Evolutionary conservation across 2,113 vertebrate species (phyloP).

Genomic region (Malurus alboscapulatus): DNA sequence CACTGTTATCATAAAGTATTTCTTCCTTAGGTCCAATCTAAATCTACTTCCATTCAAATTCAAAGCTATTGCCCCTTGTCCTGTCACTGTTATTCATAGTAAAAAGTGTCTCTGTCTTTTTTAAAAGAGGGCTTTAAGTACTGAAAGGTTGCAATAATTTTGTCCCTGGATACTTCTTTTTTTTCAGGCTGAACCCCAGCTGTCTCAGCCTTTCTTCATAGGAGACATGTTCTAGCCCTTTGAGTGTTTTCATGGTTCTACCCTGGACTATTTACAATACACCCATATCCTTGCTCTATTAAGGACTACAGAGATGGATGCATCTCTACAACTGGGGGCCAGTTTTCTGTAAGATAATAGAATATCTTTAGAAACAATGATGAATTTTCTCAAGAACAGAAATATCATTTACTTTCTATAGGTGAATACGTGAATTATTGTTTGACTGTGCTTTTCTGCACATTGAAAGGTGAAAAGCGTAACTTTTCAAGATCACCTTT

Average conservation of each 20-base stretch:
- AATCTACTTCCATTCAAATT: neutral
- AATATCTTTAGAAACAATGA: neutral
- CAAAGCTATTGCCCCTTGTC: accelerated
- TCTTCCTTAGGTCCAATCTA: neutral
- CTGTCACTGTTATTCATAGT: neutral
- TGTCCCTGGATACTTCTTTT: neutral
- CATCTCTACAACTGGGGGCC: accelerated
- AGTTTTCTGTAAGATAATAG: neutral
- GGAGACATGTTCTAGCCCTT: accelerated
- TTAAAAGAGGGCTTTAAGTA: neutral
- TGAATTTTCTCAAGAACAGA: neutral
- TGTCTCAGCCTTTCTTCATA: neutral
- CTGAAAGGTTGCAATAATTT: neutral
- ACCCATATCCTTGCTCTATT: neutral
- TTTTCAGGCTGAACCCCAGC: neutral
- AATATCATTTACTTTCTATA: neutral
- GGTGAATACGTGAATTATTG: neutral
- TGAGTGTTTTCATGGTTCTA: neutral
- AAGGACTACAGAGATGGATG: neutral
- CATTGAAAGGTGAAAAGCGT: neutral
- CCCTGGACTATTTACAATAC: neutral
- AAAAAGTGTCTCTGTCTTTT: neutral
- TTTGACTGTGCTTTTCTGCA: neutral
- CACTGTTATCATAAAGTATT: neutral
- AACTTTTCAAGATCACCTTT: neutral